Conservation (phyloP, 2,888 invertebrate species). For the Arrhopalites spinosus region DNA sequence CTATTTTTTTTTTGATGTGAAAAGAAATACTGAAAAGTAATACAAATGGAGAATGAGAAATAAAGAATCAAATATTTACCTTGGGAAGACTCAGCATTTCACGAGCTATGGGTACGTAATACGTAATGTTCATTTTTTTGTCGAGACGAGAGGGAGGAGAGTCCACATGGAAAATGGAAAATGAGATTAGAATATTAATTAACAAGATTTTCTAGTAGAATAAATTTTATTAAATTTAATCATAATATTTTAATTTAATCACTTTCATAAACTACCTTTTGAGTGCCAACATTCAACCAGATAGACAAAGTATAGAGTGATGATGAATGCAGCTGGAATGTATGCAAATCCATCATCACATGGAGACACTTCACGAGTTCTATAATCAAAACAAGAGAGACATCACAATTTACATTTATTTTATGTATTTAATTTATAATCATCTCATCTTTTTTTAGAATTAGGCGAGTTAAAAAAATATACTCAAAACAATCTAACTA, state of each 20-base stretch:
- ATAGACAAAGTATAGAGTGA: conserved; percentile 78
- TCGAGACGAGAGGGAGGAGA: no score
- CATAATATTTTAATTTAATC: no score
- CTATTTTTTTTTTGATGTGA: no score
- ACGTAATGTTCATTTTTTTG: no score
- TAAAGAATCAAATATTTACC: conserved; percentile 34
- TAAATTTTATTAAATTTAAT: no score
- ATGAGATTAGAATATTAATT: no score
- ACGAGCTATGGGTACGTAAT: conserved; percentile 72
- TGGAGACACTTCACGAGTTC: conserved; percentile 71
- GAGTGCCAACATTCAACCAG: conserved; percentile 84
- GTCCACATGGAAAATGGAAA: no score
- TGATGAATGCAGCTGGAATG: conserved; percentile 78
- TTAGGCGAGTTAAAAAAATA: neutral
- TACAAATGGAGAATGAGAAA: no score
- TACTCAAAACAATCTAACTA: neutral
- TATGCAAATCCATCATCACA: conserved; percentile 83
- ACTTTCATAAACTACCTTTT: no score
- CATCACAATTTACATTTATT: neutral
- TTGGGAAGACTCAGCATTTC: conserved; percentile 65
- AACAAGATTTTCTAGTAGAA: no score
- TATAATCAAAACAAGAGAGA: conserved; percentile 55
- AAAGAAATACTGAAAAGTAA: no score
- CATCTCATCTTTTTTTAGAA: neutral
- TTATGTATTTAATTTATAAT: neutral